Conservation (phyloP, 2,797 vertebrate genomes). For the Oophaga sylvatica region DNA sequence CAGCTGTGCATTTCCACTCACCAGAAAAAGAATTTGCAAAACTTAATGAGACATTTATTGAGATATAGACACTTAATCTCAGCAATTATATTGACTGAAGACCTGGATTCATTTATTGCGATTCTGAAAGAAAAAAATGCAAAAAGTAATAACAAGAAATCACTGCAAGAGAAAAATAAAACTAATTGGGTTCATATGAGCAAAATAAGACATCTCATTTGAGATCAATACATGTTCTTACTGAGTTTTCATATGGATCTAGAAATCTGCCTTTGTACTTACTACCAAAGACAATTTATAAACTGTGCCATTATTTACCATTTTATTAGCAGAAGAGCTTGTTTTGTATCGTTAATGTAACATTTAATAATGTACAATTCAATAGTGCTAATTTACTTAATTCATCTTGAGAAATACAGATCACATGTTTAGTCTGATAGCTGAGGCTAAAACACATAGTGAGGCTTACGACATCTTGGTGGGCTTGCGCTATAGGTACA, state of each 20-base stretch:
- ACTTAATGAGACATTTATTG: slow-evolving; percentile 9
- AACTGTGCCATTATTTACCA: background rate
- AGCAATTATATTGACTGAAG: background rate
- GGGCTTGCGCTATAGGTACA: no score
- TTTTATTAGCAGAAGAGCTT: no score
- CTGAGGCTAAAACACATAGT: no score
- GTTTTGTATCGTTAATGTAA: no score
- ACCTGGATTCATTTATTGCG: background rate
- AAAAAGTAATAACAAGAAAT: background rate
- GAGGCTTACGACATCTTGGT: no score
- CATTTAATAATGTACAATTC: no score
- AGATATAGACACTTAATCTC: background rate
- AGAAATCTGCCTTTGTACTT: background rate
- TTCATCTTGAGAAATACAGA: no score
- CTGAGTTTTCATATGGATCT: background rate
- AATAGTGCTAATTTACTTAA: no score
- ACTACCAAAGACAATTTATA: background rate
- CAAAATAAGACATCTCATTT: background rate
- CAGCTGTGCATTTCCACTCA: background rate
- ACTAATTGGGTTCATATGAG: background rate
- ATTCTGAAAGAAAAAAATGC: background rate
- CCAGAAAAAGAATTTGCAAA: background rate
- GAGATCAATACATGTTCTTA: background rate
- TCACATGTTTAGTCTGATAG: no score
- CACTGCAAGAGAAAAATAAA: background rate